A percentile compares a stretch with the other conserved stretches of the same genome.
phyloP scores from a whole-genome alignment of 2,888 invertebrate species.

The Cantharis nigra region DNA sequence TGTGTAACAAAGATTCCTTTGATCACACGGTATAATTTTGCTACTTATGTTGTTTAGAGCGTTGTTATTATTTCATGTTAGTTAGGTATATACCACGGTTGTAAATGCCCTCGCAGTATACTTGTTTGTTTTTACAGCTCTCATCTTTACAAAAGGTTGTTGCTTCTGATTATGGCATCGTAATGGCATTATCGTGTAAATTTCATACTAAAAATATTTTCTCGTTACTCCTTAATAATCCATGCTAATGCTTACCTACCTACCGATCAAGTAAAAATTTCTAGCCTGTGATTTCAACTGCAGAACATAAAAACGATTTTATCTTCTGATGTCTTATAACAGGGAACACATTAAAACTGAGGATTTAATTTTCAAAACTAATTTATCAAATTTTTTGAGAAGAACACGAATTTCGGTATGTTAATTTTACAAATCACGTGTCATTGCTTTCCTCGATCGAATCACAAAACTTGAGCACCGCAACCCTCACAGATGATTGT shows the following conservation, averaged over 20 bases:
- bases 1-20: conserved; percentile 37
- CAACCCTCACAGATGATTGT: too few species aligned
- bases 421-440: too few species aligned
- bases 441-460: too few species aligned
- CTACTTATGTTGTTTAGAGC: conserved; percentile 31
- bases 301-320: neutral
- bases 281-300: neutral
- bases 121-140: conserved; percentile 15
- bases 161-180: conserved; percentile 2
- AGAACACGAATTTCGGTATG: too few species aligned
- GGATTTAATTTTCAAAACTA: neutral
- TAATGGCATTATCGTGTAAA: neutral
- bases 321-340: neutral
- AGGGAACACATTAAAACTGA: neutral
- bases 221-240: neutral
- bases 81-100: conserved; percentile 10
- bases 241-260: neutral
- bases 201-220: neutral
- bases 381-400: too few species aligned
- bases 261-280: neutral
- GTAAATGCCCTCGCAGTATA: conserved; percentile 8
- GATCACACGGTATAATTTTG: conserved; percentile 45
- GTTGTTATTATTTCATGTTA: conserved; percentile 16
- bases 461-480: too few species aligned
- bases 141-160: conserved; percentile 13